Base-by-base conservation (phyloP, 1,140 invertebrate species). In the Tetramorium simillimum region DNA sequence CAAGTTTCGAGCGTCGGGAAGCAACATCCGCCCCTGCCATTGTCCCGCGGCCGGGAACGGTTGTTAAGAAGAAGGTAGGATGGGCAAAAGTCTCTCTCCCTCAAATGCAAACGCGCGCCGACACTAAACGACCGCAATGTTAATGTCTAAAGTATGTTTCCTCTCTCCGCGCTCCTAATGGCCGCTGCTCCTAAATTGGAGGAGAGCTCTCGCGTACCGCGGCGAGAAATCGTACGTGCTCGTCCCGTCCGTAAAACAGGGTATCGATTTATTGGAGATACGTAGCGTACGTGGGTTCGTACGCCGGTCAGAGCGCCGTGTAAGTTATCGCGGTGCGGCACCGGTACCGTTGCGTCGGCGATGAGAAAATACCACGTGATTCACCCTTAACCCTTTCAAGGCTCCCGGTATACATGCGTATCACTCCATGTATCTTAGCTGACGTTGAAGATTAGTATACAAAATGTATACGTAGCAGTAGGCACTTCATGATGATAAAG, bases 81-180 rank as follows among this genome's bases (percentile, higher is more conserved):
- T 51, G 18, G 21, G 21, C 49, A 82, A 90, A 60, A 88, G 53
- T 58, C 24, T 69, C 18, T 58, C 24, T 60, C 24, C 10, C 46
- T 24, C 49, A 84, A 84, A 89, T 28, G 69, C 12, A 69, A 69
- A 53, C 56, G 85, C 37, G 40, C 40, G 12, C 21, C 53, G 86
- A 87, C 86, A 77, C 58, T 78, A 49, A 88, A 89, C 88, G 75
- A 85, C 62, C 24, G 73, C 82, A 82, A 88, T 88, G 84, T 91
- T 91, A 91, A 91, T 91, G 89, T 91, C 80, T 86, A 91, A 91
- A 87, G 85, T 90, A 90, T 90, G 89, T 91, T 91, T 88, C 87
- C 84, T 90, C 78, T 90, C 65, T 73, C 40, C 86, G 70, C 73
- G 86, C 60, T 67, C 53, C 73, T 88, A 91, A 91, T 90, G 86